Base-by-base conservation (phyloP, 2,113 vertebrate genomes). In the Eublepharis macularius region DNA sequence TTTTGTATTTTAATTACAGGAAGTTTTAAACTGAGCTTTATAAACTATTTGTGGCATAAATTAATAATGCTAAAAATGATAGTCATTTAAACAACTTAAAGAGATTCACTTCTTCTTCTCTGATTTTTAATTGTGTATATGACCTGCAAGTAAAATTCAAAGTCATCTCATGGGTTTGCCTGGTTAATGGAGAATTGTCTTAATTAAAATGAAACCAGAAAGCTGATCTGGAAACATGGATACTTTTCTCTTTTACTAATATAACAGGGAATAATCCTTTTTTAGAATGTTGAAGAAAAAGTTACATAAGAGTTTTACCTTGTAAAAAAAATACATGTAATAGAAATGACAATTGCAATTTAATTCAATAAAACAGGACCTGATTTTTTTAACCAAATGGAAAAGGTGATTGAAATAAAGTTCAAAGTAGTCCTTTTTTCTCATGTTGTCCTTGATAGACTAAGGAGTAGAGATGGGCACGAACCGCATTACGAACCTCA, bases 1-100 rank as follows among this genome's bases (percentile, higher is more conserved):
- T 92, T 88, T 34, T 54, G 69, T 88, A 90, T 63, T 91, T 34
- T 87, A 87, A 60, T 83, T 60, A 81, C 89, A 36, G 45, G n/a
- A 88, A 87, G 49, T 74, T 90, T 92, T 89, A 86, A 92, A 32
- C 43, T 80, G 73, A 43, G 51, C 24, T 24, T 36, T 90, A 6
- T 72, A 86, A 93, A 39, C 29, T 91, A 90, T 87, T 78, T 92
- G 47, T 91, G 32, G 9, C 57, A 82, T 77, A 39, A 89, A 90
- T 78, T 85, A 82, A 17, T 90, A 90, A 91, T 94, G 92, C 72
- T 57, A 91, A 91, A 91, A 93, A 88, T 91, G 89, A 86, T 90
- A 0, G 43, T 87, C 80, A 89, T 92, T 86, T 34, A 92, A 87
- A 12, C 45, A 19, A 43, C 86, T 93, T 84, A 69, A 32, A 39